A percentile compares a stretch with the other conserved stretches of the same genome.
Conservation (phyloP, 2,113 vertebrate genomes). For the Coturnix japonica region DNA sequence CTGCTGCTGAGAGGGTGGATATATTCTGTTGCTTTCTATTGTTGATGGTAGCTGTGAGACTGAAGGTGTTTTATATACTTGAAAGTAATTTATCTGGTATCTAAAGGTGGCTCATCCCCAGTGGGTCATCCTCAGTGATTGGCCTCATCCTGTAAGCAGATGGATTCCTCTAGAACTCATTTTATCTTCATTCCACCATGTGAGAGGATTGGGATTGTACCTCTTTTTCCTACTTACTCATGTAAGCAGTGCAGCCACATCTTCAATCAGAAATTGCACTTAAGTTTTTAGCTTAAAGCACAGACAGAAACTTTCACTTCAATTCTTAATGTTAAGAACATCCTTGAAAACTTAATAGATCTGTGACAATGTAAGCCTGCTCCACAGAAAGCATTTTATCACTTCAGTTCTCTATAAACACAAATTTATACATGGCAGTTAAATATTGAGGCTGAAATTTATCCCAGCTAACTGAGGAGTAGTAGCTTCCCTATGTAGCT, state of each 20-base stretch:
- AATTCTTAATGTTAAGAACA: background rate
- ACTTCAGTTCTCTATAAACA: background rate
- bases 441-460: background rate
- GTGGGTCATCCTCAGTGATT: background rate
- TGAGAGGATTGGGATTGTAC: background rate
- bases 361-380: background rate
- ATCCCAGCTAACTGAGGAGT: background rate
- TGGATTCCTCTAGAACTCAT: background rate
- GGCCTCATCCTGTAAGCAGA: background rate
- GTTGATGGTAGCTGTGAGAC: background rate
- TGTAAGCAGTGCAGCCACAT: background rate
- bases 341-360: slow-evolving; percentile 26
- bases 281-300: background rate
- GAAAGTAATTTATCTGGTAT: background rate
- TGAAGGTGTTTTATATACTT: background rate
- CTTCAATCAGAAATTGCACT: background rate
- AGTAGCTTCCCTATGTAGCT: background rate
- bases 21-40: background rate
- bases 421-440: background rate
- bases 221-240: background rate
- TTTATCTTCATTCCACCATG: background rate
- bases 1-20: background rate
- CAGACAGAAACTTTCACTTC: background rate
- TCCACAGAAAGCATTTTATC: background rate
- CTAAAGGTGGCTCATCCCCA: background rate